These are phyloP conservation scores for Choristoneura rosaceana DNA, from an alignment of 2,888 invertebrate genomes.

Conservation along the genomic window DNA sequence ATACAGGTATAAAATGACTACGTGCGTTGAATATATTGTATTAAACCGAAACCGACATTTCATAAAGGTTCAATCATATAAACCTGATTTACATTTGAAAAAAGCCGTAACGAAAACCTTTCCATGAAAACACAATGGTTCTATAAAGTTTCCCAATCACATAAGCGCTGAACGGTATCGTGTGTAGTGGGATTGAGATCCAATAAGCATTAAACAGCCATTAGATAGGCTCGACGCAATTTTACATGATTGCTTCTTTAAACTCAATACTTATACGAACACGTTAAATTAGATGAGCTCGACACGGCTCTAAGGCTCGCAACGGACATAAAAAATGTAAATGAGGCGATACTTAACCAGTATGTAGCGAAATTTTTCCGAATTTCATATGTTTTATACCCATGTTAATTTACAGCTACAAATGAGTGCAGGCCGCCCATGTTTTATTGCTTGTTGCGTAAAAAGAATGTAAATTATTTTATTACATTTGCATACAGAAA, in stretches of 20 bases:
- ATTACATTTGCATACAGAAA: slow-evolving; percentile 31
- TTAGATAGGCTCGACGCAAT: slow-evolving; percentile 35
- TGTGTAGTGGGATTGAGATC: slow-evolving; percentile 46
- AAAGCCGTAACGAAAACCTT: slow-evolving; percentile 9
- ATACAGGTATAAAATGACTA: neutral
- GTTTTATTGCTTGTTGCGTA: slow-evolving; percentile 11
- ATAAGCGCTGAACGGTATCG: slow-evolving; percentile 23
- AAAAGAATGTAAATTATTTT: slow-evolving; percentile 26
- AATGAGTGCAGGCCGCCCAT: slow-evolving; percentile 4
- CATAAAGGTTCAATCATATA: neutral
- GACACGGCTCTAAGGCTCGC: neutral
- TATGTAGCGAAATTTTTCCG: neutral
- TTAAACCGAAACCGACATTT: neutral
- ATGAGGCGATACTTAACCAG: slow-evolving; percentile 18
- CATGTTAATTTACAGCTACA: slow-evolving; percentile 13
- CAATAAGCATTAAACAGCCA: slow-evolving; percentile 49
- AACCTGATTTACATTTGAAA: slow-evolving; percentile 6
- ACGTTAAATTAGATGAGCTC: slow-evolving; percentile 17
- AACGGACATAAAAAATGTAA: slow-evolving; percentile 17
- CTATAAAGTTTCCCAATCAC: slow-evolving; percentile 32
- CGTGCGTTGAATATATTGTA: slow-evolving; percentile 7
- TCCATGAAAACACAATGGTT: slow-evolving; percentile 22
- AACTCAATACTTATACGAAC: slow-evolving; percentile 20
- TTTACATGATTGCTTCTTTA: slow-evolving; percentile 32
- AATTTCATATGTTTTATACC: neutral